Percentiles rank a stretch among this genome's conserved stretches.
Evolutionary conservation across 1,140 invertebrate genomes (phyloP).

Genomic region (Holcopasites calliopsidis): DNA sequence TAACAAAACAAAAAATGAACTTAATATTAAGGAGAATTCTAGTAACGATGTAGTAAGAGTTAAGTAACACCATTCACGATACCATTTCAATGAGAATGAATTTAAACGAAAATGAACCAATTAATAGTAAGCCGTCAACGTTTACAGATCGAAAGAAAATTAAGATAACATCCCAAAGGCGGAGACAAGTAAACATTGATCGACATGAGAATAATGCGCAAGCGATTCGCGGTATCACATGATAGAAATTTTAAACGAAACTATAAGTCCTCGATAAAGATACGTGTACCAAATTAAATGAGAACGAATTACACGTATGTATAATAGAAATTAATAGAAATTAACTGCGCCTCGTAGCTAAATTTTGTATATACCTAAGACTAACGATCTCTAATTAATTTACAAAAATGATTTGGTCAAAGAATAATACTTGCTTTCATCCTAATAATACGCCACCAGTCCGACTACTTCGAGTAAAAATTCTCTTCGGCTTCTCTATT

Average conservation of each 20-base stretch:
- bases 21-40: not conserved
- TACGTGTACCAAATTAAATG: not conserved
- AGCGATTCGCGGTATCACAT: conserved; percentile 1
- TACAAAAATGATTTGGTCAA: conserved; percentile 18
- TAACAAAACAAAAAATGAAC: not conserved
- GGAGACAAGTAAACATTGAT: not conserved
- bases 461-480: too few relatives aligned
- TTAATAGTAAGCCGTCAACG: not conserved
- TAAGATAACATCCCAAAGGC: not conserved
- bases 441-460: not conserved
- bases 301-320: too few relatives aligned
- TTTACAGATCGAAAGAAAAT: not conserved
- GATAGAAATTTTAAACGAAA: conserved; percentile 1
- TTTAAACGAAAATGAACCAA: not conserved
- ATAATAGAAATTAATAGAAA: too few relatives aligned
- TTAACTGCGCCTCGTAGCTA: not conserved
- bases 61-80: conserved; percentile 28
- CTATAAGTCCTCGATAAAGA: not conserved
- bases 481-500: not conserved
- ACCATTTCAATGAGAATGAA: not conserved
- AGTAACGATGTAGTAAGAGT: not conserved
- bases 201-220: not conserved
- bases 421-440: not conserved
- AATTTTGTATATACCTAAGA: not conserved
- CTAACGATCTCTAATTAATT: conserved; percentile 4